Conservation (phyloP, 2,113 vertebrate genomes). For the Rhineura floridana region DNA sequence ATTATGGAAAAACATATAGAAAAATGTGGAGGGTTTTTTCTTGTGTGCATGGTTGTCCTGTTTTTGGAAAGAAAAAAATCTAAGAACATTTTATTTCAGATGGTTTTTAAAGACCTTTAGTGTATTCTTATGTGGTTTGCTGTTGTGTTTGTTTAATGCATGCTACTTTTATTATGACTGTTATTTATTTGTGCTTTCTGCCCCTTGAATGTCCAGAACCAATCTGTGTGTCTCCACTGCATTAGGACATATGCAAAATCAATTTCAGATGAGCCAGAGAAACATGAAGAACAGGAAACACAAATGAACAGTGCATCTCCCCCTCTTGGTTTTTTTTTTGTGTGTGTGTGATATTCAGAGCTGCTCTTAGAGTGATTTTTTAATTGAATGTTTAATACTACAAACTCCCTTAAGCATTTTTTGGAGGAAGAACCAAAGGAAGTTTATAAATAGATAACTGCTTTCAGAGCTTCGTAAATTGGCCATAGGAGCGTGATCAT, state of each 20-base stretch:
- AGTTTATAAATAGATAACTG: background rate
- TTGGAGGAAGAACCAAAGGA: background rate
- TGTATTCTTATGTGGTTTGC: background rate
- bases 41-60: background rate
- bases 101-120: background rate
- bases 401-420: background rate
- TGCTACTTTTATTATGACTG: background rate
- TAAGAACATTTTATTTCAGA: background rate
- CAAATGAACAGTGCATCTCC: background rate
- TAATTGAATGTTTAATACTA: background rate
- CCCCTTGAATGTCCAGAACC: background rate
- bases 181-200: background rate
- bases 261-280: background rate
- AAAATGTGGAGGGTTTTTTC: background rate
- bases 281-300: background rate
- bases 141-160: background rate
- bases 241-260: background rate
- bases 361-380: too few relatives aligned
- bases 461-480: background rate
- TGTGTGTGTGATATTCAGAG: too few relatives aligned
- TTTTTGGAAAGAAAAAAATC: background rate
- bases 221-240: background rate
- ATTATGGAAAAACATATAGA: background rate
- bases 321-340: background rate
- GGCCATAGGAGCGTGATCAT: constrained; percentile 16